Evolutionary conservation across 2,113 vertebrate species (phyloP).

Genomic region (Dipodomys ordii): DNA sequence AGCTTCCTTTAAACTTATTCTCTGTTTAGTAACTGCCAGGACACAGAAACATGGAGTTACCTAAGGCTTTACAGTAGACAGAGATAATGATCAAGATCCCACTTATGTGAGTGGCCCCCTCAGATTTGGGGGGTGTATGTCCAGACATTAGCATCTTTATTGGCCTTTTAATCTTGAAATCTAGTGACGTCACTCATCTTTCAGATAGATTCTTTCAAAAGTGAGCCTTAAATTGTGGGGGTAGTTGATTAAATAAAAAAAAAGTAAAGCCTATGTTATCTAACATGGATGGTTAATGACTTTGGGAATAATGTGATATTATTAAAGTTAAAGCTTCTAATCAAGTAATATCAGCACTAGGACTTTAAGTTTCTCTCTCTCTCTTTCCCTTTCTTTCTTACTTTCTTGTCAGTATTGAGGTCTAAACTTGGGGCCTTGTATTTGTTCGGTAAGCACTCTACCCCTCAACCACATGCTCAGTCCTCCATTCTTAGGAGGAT

Average conservation of each 20-base stretch:
- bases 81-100: background rate
- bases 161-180: background rate
- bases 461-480: no score
- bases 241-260: background rate
- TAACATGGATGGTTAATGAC: background rate
- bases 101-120: background rate
- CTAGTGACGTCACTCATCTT: slow-evolving; percentile 4
- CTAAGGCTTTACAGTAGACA: background rate
- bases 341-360: background rate
- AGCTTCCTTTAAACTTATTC: background rate
- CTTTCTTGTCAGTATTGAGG: no score
- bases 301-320: background rate
- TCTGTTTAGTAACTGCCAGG: background rate
- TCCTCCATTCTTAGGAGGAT: background rate
- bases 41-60: rapidly evolving
- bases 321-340: slow-evolving; percentile 34
- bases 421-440: no score
- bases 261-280: background rate
- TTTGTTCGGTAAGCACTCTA: no score
- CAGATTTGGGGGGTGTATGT: background rate
- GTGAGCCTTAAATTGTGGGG: background rate
- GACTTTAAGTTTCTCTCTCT: background rate
- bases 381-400: no score
- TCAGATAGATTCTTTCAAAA: slow-evolving; percentile 41
- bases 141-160: background rate